A percentile compares a stretch with the other conserved stretches of the same genome.
Evolutionary conservation across 2,888 invertebrate genomes (phyloP).

Genomic region (Tiliacea citrago): DNA sequence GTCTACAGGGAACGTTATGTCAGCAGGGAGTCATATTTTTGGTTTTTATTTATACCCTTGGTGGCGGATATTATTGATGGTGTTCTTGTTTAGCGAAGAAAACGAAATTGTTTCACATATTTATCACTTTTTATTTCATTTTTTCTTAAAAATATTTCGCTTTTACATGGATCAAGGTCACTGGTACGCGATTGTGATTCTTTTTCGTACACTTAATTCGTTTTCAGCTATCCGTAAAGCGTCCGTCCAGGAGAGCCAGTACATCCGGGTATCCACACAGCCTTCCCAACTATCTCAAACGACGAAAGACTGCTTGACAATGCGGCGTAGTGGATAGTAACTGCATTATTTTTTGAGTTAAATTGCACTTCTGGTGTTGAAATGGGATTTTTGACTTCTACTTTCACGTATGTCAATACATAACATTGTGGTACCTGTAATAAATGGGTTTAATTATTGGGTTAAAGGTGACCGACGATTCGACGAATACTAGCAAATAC

Average conservation of each 20-base stretch:
- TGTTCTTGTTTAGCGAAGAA: constrained; percentile 1
- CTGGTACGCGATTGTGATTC: neutral
- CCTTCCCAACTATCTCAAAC: constrained; percentile 24
- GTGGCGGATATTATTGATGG: neutral
- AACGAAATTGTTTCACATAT: neutral
- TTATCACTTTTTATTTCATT: neutral
- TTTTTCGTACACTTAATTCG: neutral
- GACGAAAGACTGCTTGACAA: constrained; percentile 42
- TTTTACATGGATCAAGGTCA: neutral
- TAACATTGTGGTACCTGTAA: constrained; percentile 51
- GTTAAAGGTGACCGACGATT: too few relatives aligned
- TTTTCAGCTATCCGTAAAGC: neutral
- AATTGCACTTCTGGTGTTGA: constrained; percentile 37
- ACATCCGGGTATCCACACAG: constrained; percentile 11
- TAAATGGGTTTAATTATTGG: neutral
- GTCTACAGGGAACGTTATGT: too few relatives aligned
- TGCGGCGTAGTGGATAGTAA: constrained; percentile 22
- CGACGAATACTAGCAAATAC: too few relatives aligned
- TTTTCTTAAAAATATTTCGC: neutral
- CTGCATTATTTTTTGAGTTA: constrained; percentile 4
- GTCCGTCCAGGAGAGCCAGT: rapidly evolving
- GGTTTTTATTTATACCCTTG: neutral
- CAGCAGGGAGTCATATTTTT: neutral
- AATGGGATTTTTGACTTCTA: constrained; percentile 33
- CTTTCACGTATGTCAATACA: constrained; percentile 40